Conservation (phyloP, 2,113 vertebrate species). For the Perca fluviatilis region DNA sequence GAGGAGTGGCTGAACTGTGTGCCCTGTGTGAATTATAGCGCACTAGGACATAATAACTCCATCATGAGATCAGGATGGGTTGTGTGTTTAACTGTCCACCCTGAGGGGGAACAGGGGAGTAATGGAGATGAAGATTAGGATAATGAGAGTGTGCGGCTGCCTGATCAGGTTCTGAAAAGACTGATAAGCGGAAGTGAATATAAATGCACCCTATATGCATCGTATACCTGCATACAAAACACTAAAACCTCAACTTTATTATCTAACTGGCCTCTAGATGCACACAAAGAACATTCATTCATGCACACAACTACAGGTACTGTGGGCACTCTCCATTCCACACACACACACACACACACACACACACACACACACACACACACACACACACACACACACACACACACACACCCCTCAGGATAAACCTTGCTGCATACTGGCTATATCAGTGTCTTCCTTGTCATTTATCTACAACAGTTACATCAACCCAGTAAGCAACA, state of each 20-base stretch:
- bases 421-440: too few relatives aligned
- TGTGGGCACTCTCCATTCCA: background rate
- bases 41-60: conserved; percentile 53
- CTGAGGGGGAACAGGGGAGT: conserved; percentile 16
- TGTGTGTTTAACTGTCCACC: conserved; percentile 47
- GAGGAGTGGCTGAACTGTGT: conserved; percentile 61
- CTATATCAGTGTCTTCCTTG: too few relatives aligned
- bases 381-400: too few relatives aligned
- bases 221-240: background rate
- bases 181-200: background rate
- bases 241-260: background rate
- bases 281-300: background rate
- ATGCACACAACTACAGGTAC: background rate
- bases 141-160: conserved; percentile 35
- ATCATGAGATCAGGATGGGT: conserved; percentile 56
- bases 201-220: conserved; percentile 2
- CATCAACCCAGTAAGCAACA: too few relatives aligned
- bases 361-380: too few relatives aligned
- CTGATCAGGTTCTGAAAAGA: conserved; percentile 2
- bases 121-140: conserved; percentile 23
- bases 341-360: too few relatives aligned
- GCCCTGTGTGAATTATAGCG: conserved; percentile 69
- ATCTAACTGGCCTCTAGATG: background rate
- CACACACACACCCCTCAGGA: too few relatives aligned
- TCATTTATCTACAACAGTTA: too few relatives aligned